phyloP scores from a whole-genome alignment of 2,797 vertebrate genomes.

The Chrosomus eos region DNA sequence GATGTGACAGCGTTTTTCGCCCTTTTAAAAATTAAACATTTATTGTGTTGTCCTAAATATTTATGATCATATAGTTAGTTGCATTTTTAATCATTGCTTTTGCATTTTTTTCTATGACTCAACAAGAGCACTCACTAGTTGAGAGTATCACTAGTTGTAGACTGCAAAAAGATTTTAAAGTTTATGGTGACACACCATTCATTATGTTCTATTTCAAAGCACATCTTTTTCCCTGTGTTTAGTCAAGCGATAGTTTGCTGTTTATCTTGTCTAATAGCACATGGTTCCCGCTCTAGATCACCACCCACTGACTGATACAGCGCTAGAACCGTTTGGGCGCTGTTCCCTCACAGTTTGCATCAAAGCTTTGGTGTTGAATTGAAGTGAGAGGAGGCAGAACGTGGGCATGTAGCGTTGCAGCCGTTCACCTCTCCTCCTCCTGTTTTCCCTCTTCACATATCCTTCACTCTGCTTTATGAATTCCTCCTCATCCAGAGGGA shows the following conservation, averaged over 20 bases:
- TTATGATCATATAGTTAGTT: neutral
- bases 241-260: constrained; percentile 34
- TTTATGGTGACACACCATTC: constrained; percentile 19
- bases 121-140: neutral
- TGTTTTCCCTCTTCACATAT: constrained; percentile 25
- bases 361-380: constrained; percentile 44
- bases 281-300: constrained; percentile 35
- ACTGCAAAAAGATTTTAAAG: neutral
- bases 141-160: neutral
- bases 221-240: constrained; percentile 26
- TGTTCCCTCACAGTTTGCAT: constrained; percentile 49
- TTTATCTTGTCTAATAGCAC: constrained; percentile 45
- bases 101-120: neutral
- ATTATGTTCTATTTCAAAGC: constrained; percentile 30
- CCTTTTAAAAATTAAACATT: neutral
- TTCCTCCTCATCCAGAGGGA: constrained; percentile 18
- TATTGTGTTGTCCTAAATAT: neutral
- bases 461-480: constrained; percentile 11
- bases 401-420: constrained; percentile 29
- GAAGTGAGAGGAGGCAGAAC: constrained; percentile 47
- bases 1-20: neutral
- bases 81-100: neutral
- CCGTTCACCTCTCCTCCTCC: constrained; percentile 46
- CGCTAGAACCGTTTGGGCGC: constrained; percentile 15
- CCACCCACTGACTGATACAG: constrained; percentile 44